Conservation (phyloP, 2,797 vertebrate genomes). For the Argyrosomus regius region DNA sequence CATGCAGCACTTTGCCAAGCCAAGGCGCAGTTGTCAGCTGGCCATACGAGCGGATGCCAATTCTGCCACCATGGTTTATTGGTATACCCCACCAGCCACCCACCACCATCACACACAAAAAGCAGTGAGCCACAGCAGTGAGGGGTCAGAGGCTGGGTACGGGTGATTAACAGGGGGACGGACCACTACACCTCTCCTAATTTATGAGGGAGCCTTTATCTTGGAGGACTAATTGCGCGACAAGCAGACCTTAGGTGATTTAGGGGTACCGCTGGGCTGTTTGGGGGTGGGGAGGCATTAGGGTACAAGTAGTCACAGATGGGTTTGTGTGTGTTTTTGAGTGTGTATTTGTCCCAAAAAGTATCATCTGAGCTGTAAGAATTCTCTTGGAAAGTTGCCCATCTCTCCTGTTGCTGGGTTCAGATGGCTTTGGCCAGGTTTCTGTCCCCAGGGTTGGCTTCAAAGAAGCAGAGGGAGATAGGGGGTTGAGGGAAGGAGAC, state of each 20-base stretch:
- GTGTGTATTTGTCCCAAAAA: conserved; percentile 35
- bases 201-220: conserved; percentile 77
- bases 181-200: conserved; percentile 70
- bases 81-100: conserved; percentile 49
- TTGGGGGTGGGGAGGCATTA: conserved; percentile 45
- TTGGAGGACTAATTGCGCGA: conserved; percentile 80
- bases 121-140: conserved; percentile 55
- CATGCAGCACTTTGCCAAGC: conserved; percentile 37
- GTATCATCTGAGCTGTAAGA: conserved; percentile 35
- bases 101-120: conserved; percentile 56
- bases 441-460: conserved; percentile 46
- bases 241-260: conserved; percentile 74
- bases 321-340: conserved; percentile 41
- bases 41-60: conserved; percentile 45
- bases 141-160: conserved; percentile 73
- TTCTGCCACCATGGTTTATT: conserved; percentile 71
- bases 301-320: conserved; percentile 68
- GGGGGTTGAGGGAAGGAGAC: conserved; percentile 29
- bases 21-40: conserved; percentile 34
- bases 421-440: conserved; percentile 45
- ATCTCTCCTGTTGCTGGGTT: conserved; percentile 38
- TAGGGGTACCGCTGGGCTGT: conserved; percentile 60
- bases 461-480: conserved; percentile 33
- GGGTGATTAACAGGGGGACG: conserved; percentile 72
- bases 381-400: conserved; percentile 43